phyloP scores from a whole-genome alignment of 1,140 invertebrate genomes.

The Carposina sasakii region DNA sequence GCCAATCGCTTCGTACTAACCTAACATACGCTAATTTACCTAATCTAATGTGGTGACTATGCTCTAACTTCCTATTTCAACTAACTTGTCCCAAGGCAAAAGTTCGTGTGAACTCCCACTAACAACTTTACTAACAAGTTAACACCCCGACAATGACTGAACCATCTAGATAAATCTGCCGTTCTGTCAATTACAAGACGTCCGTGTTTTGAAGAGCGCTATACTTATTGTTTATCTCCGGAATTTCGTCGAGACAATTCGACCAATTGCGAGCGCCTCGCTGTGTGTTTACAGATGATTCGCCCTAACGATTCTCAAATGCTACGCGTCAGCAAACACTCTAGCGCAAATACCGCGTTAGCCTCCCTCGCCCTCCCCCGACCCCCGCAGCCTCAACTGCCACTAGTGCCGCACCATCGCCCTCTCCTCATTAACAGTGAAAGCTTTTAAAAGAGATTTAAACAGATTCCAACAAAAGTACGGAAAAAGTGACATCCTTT shows the following conservation, averaged over 20 bases:
- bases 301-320: constrained; percentile 67
- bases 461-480: constrained; percentile 61
- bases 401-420: constrained; percentile 36
- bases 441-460: constrained; percentile 61
- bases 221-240: constrained; percentile 64
- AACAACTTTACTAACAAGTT: constrained; percentile 68
- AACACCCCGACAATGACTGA: constrained; percentile 68
- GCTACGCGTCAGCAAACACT: constrained; percentile 64
- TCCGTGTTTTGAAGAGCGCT: constrained; percentile 64
- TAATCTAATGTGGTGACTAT: constrained; percentile 51
- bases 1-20: constrained; percentile 21
- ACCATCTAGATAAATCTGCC: constrained; percentile 68
- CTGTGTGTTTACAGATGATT: constrained; percentile 60
- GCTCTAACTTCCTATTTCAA: constrained; percentile 51
- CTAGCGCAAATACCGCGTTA: constrained; percentile 49
- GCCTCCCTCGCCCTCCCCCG: constrained; percentile 20
- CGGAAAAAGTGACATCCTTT: constrained; percentile 54
- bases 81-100: constrained; percentile 53
- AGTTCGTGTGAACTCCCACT: constrained; percentile 61
- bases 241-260: constrained; percentile 57
- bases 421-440: constrained; percentile 57
- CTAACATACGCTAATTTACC: constrained; percentile 41
- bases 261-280: constrained; percentile 54
- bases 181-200: constrained; percentile 67
- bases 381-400: constrained; percentile 10